A percentile compares a stretch with the other conserved stretches of the same genome.
phyloP scores from a whole-genome alignment of 2,113 vertebrate genomes.

The Scopus umbretta region DNA sequence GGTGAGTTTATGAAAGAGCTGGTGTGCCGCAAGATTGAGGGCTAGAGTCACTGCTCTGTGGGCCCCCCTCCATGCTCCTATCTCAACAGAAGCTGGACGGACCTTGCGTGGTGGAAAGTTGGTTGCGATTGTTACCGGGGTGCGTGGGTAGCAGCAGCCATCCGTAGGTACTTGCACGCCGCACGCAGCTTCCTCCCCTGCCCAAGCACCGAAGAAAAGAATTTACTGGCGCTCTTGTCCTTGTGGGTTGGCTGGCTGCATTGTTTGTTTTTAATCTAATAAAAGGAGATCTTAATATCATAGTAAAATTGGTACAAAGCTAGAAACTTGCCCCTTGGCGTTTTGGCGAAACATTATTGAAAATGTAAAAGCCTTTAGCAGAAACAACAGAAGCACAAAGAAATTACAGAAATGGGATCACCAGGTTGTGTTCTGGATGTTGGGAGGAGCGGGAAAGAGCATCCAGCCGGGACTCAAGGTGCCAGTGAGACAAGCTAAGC shows the following conservation, averaged over 20 bases:
- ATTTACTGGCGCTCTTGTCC: conserved; percentile 27
- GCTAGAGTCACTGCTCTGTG: not conserved
- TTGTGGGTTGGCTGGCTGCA: conserved; percentile 49
- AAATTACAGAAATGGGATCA: not conserved
- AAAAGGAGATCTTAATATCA: conserved; percentile 55
- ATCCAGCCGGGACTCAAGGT: not conserved
- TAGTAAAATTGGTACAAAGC: conserved; percentile 49
- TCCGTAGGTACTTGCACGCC: not conserved
- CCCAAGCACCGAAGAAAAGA: conserved; percentile 7
- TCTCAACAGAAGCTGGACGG: not conserved
- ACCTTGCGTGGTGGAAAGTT: not conserved
- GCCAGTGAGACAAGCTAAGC: not conserved
- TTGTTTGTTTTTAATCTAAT: conserved; percentile 65
- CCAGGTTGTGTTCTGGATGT: not conserved
- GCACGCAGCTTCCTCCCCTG: not conserved
- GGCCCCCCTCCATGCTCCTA: not conserved
- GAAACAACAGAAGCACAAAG: conserved; percentile 35
- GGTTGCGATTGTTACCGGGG: no score
- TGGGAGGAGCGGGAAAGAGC: not conserved
- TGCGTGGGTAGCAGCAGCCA: not conserved
- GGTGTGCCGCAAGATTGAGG: not conserved
- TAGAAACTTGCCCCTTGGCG: not conserved
- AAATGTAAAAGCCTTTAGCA: conserved; percentile 38
- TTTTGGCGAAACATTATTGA: conserved; percentile 52
- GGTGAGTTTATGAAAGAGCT: not conserved